Evolutionary conservation across 2,888 invertebrate species (phyloP), one percentile per base, ranked within the genome.

Genomic region (Coelinius sp.): DNA sequence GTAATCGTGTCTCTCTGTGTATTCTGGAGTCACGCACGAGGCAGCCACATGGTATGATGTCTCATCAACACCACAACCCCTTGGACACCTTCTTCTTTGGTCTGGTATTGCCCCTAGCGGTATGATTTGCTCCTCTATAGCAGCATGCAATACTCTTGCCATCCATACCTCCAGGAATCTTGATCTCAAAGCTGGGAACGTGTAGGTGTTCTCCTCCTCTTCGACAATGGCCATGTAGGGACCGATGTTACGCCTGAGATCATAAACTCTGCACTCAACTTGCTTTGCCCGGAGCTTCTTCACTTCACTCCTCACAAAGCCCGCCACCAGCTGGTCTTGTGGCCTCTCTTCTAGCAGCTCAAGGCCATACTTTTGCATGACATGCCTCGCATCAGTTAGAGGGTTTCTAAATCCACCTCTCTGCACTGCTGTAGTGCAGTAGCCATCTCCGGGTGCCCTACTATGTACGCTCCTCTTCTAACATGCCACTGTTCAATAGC

Each of bases 391-490:
- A 6, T 73, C 71, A 0, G 71, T 68, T 1, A 56, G 41, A 0
- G 71, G 71, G 14, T 66, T 74, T 6, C 56, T 66, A 65, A 65
- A 74, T 0, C 66, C 63, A 1, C 35, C 22, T 1, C 31, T 17
- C 24, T 14, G 59, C 59, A 69, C n/a, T 46, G 27, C 7, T 7
- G 1, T 0, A 46, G 41, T 3, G 66, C 52, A 2, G 12, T 5
- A 3, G 12, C 66, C 4, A 67, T 20, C 10, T 70, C 70, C 0
- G 49, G 52, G 10, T 73, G 70, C 24, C 27, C 10, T 2, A 35
- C 22, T 0, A 66, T n/a, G 25, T 73, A 73, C 8, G 27, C 59
- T 5, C 62, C 66, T 14, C 66, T 70, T 20, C 66, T 20, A 1
- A 63, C 62, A 10, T 73, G 62, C 8, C 59, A 68, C 2, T 52